These are phyloP conservation scores for Zhuqinia jingwanae DNA, from an alignment of 2,888 invertebrate species.

Conservation along the genomic window DNA sequence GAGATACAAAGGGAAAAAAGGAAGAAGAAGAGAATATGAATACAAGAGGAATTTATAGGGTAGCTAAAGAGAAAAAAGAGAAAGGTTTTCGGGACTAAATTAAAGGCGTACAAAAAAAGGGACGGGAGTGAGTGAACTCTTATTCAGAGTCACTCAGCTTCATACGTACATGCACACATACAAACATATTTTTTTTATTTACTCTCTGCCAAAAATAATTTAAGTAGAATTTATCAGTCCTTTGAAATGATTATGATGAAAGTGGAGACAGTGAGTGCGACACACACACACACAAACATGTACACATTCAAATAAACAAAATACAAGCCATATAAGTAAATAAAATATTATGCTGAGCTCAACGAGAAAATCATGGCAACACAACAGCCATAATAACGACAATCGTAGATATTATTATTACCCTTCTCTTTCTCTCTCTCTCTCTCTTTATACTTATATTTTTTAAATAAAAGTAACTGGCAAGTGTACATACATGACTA, in stretches of 20 bases:
- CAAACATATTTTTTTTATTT: background rate
- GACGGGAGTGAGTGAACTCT: too few relatives aligned
- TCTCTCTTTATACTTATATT: background rate
- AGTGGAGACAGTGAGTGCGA: background rate
- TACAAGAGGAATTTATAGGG: slow-evolving; percentile 18
- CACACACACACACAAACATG: too few relatives aligned
- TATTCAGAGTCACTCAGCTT: too few relatives aligned
- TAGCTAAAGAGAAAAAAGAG: background rate
- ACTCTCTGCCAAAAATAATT: slow-evolving; percentile 1
- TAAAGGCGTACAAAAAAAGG: too few relatives aligned
- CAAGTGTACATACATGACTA: too few relatives aligned
- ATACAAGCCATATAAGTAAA: background rate
- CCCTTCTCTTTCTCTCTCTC: background rate
- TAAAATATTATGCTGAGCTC: background rate
- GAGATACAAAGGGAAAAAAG: too few relatives aligned
- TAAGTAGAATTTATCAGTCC: slow-evolving; percentile 21
- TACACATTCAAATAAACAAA: too few relatives aligned
- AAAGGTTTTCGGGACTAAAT: background rate
- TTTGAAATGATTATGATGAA: slow-evolving; percentile 3
- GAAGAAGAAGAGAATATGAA: background rate
- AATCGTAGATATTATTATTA: too few relatives aligned
- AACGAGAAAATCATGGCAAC: too few relatives aligned
- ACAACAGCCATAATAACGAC: too few relatives aligned
- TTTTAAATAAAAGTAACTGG: background rate
- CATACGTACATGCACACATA: too few relatives aligned